Conservation (phyloP, 1,140 invertebrate species). For the Samia ricini region DNA sequence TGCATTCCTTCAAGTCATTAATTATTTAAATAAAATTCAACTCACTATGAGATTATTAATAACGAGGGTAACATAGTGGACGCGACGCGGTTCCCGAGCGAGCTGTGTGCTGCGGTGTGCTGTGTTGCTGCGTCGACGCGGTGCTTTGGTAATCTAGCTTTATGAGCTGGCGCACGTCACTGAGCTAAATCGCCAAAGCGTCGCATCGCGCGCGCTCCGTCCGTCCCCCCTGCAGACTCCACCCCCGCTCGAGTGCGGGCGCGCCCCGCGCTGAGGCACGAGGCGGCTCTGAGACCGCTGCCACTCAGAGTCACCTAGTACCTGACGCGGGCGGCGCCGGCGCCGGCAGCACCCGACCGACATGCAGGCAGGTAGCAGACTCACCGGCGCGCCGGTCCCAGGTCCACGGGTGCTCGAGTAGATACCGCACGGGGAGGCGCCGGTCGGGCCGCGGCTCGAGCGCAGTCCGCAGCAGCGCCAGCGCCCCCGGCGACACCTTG, state of each 20-base stretch:
- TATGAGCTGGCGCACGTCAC: constrained; percentile 90
- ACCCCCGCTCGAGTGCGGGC: constrained; percentile 9
- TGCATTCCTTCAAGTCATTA: no score
- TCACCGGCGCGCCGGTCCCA: constrained; percentile 37
- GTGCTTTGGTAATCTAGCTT: constrained; percentile 97
- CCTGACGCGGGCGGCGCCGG: constrained; percentile 79
- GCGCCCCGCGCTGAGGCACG: constrained; percentile 46
- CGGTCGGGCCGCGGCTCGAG: constrained; percentile 81
- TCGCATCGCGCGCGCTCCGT: constrained; percentile 49
- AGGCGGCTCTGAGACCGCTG: constrained; percentile 69
- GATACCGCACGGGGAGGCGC: constrained; percentile 83
- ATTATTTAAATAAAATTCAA: background rate
- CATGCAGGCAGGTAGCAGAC: background rate
- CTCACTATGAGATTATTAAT: background rate
- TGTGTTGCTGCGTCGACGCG: constrained; percentile 49
- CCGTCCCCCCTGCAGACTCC: constrained; percentile 4
- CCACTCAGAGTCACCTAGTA: constrained; percentile 91
- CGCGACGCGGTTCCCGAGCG: background rate
- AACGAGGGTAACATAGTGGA: background rate
- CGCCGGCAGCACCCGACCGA: constrained; percentile 13
- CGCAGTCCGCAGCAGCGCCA: constrained; percentile 87
- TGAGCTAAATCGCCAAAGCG: constrained; percentile 98
- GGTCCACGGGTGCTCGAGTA: constrained; percentile 89
- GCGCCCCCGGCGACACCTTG: constrained; percentile 86
- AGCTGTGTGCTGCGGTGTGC: background rate